A percentile compares a stretch with the other conserved stretches of the same genome.
Conservation (phyloP, 2,888 invertebrate species). For the Cylindroiulus punctatus region DNA sequence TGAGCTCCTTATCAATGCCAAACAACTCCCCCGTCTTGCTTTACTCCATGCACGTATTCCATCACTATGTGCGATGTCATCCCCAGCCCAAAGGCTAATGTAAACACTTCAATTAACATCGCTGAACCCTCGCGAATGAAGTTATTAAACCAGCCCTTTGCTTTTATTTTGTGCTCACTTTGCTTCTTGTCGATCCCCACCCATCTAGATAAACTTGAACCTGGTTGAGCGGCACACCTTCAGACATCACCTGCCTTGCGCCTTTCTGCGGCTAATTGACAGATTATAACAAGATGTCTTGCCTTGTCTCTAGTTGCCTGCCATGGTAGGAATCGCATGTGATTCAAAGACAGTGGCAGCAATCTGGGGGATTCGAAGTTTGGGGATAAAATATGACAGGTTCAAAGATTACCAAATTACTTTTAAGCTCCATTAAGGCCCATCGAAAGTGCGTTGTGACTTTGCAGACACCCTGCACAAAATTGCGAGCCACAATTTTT, state of each 20-base stretch:
- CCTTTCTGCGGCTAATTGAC: constrained; percentile 18
- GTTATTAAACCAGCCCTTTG: constrained; percentile 47
- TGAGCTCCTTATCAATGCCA: constrained; percentile 30
- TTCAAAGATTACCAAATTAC: background rate
- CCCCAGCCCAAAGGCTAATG: constrained; percentile 36
- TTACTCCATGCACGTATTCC: constrained; percentile 11
- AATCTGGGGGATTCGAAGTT: background rate
- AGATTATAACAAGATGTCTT: constrained; percentile 17
- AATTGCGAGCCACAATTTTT: too few species aligned
- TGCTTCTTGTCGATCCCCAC: constrained; percentile 43
- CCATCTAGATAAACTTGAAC: constrained; percentile 2
- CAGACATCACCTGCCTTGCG: constrained; percentile 23
- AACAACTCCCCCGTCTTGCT: constrained; percentile 28
- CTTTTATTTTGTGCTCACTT: constrained; percentile 20
- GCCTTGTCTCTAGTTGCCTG: background rate
- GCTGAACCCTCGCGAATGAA: constrained; percentile 25
- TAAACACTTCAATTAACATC: constrained; percentile 47
- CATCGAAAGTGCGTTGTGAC: too few species aligned
- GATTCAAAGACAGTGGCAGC: background rate
- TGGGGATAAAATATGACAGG: background rate
- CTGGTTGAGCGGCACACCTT: constrained; percentile 10
- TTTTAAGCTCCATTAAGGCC: too few species aligned
- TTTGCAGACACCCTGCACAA: too few species aligned
- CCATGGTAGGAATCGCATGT: background rate
- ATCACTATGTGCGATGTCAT: constrained; percentile 41